Percentiles rank a stretch among this genome's conserved stretches.
Evolutionary conservation across 2,888 invertebrate genomes (phyloP).

Genomic region (Machimus rusticus): DNA sequence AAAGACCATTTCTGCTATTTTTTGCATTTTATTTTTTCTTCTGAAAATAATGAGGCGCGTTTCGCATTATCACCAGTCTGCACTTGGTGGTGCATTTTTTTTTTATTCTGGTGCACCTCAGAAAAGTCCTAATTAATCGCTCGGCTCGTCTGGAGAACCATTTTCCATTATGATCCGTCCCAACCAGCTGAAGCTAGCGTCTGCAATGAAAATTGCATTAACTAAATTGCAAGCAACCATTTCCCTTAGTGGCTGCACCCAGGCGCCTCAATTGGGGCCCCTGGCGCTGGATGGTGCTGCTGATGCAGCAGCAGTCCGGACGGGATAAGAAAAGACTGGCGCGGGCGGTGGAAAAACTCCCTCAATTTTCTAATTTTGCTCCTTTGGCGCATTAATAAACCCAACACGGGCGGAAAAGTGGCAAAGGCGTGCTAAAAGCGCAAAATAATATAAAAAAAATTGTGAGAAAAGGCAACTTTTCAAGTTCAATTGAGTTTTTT

Average conservation of each 20-base stretch:
- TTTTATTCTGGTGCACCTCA: neutral
- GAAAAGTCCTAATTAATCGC: slow-evolving; percentile 22
- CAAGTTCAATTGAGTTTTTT: slow-evolving; percentile 39
- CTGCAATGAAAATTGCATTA: slow-evolving; percentile 1
- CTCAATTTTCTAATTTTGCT: slow-evolving; percentile 31
- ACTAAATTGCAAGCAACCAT: slow-evolving; percentile 7
- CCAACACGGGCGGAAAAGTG: slow-evolving; percentile 14
- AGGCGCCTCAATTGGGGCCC: neutral
- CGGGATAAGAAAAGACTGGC: neutral
- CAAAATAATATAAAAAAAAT: neutral
- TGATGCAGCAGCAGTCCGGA: neutral
- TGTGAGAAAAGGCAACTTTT: neutral
- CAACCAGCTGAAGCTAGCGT: neutral
- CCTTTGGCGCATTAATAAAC: neutral
- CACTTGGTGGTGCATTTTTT: neutral
- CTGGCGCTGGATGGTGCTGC: neutral
- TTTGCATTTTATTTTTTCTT: neutral
- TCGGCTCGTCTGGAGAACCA: slow-evolving; percentile 18
- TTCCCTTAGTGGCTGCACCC: slow-evolving; percentile 7
- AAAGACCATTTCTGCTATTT: neutral
- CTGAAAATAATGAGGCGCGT: slow-evolving; percentile 17
- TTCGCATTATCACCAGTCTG: slow-evolving; percentile 16
- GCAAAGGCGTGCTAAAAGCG: neutral
- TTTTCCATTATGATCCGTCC: slow-evolving; percentile 14
- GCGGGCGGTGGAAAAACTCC: neutral